Conservation (phyloP, 2,797 vertebrate species). For the Macropus fuliginosus region DNA sequence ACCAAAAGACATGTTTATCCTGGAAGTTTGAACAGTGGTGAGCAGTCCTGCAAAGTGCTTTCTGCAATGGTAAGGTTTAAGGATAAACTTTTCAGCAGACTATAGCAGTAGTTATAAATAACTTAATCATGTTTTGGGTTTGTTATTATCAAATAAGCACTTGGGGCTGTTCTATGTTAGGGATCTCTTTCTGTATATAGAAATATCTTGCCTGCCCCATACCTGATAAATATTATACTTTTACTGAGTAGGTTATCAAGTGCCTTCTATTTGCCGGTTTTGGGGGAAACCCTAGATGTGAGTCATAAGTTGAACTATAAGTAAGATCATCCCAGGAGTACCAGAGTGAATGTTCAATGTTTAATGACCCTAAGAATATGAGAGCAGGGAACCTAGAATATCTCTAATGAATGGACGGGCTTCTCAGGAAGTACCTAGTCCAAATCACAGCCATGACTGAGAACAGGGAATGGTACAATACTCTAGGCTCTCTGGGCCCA, state of each 20-base stretch:
- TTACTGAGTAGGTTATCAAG: neutral
- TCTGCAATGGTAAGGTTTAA: neutral
- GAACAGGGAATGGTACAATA: neutral
- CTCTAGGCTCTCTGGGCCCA: neutral
- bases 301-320: neutral
- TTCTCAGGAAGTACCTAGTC: neutral
- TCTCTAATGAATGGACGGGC: neutral
- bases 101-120: neutral
- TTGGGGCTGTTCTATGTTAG: neutral
- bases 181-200: neutral
- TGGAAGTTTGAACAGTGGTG: neutral
- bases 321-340: neutral
- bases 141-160: neutral
- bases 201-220: neutral
- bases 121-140: neutral
- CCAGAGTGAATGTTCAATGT: neutral
- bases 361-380: neutral
- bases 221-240: neutral
- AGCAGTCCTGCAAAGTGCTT: neutral
- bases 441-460: neutral
- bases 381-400: neutral
- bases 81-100: neutral
- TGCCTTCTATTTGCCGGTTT: neutral
- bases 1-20: neutral
- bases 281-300: neutral